Conservation (phyloP, 1,140 invertebrate genomes). For the Dufourea novaeangliae region DNA sequence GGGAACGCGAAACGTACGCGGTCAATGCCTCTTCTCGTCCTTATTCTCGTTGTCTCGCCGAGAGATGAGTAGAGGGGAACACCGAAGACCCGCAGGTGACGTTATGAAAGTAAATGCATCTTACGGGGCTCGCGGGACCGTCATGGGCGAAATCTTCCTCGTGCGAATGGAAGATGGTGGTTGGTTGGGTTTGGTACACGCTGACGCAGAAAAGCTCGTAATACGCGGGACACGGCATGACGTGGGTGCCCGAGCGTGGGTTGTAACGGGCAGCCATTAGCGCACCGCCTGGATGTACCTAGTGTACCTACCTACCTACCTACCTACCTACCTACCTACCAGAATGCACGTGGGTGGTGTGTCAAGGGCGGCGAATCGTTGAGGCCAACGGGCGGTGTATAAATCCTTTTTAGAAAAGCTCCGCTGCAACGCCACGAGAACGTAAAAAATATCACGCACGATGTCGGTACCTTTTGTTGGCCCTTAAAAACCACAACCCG, state of each 20-base stretch:
- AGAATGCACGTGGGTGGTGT: neutral
- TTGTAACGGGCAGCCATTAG: slow-evolving; percentile 4
- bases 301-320: no score
- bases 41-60: neutral
- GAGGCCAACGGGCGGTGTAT: neutral
- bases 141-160: neutral
- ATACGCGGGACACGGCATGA: neutral
- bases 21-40: neutral
- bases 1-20: neutral
- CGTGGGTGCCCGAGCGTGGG: slow-evolving; percentile 3
- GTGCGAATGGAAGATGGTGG: neutral
- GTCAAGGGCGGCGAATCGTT: slow-evolving; percentile 8
- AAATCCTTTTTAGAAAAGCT: neutral
- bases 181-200: no score
- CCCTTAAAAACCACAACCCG: no score
- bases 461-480: no score
- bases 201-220: slow-evolving; percentile 2
- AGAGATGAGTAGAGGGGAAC: no score
- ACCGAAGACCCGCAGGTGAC: neutral
- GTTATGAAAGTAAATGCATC: neutral
- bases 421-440: no score
- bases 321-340: no score
- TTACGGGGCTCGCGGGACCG: no score
- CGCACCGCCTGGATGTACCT: neutral
- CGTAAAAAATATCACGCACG: no score